Percentiles rank a stretch among this genome's conserved stretches.
These are phyloP conservation scores for Tenthredo mesomela DNA, from an alignment of 2,888 invertebrate genomes.

Conservation along the genomic window DNA sequence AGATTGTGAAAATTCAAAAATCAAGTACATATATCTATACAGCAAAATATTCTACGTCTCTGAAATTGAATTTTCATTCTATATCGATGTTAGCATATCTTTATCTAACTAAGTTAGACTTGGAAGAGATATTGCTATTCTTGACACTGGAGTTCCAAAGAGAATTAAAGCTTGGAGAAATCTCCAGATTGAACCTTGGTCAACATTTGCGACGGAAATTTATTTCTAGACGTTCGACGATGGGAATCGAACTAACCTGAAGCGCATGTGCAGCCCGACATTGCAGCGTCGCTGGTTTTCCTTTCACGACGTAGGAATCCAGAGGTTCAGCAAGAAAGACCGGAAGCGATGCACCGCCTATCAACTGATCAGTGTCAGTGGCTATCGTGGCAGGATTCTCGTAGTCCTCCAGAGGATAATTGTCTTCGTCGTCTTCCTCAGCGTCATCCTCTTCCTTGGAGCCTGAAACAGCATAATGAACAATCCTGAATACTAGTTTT, in stretches of 20 bases:
- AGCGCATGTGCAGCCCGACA: slow-evolving; percentile 95
- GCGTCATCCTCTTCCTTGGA: slow-evolving; percentile 66
- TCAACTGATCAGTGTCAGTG: slow-evolving; percentile 67
- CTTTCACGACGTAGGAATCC: slow-evolving; percentile 93
- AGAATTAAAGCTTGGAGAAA: neutral
- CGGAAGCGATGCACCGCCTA: slow-evolving; percentile 86
- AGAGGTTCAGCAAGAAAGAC: slow-evolving; percentile 92
- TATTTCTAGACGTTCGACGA: neutral
- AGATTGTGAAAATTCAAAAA: neutral
- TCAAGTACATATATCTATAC: no score
- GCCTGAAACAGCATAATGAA: slow-evolving; percentile 57
- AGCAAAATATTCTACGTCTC: neutral
- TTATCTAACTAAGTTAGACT: neutral
- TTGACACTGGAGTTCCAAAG: neutral
- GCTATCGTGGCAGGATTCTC: slow-evolving; percentile 68
- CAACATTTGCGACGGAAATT: neutral
- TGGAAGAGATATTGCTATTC: neutral
- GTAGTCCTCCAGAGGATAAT: slow-evolving; percentile 68
- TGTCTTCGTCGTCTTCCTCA: slow-evolving; percentile 68
- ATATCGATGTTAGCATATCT: neutral
- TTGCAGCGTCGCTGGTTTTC: slow-evolving; percentile 89
- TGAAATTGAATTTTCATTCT: no score
- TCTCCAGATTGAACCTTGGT: neutral
- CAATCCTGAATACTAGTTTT: slow-evolving; percentile 1
- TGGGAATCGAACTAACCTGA: slow-evolving; percentile 74